These are phyloP conservation scores for Caligus rogercresseyi DNA, from an alignment of 1,140 invertebrate genomes.

Conservation along the genomic window DNA sequence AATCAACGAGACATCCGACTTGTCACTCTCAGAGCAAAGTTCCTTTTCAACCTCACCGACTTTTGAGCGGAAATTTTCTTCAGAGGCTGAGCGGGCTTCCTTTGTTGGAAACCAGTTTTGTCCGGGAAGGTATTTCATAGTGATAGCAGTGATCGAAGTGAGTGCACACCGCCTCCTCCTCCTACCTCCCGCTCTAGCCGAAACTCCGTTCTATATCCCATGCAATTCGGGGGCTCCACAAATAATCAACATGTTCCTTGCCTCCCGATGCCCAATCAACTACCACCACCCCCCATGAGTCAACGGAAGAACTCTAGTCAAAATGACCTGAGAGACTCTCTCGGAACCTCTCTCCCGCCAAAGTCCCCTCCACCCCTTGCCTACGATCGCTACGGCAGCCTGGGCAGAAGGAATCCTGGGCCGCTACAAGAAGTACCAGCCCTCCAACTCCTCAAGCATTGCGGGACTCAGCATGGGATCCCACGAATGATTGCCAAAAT, in stretches of 20 bases:
- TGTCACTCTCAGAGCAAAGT: constrained; percentile 9
- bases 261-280: not conserved
- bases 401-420: constrained; percentile 17
- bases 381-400: constrained; percentile 19
- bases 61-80: constrained; percentile 22
- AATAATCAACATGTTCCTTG: not conserved
- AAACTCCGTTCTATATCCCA: not conserved
- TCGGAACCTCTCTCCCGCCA: not conserved
- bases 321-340: not conserved
- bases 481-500: constrained; percentile 1
- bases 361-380: constrained; percentile 4
- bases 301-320: not conserved
- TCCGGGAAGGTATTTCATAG: not conserved
- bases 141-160: constrained; percentile 3
- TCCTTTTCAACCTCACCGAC: constrained; percentile 24
- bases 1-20: constrained; percentile 17
- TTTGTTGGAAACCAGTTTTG: not conserved
- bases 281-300: too few relatives aligned
- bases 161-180: too few relatives aligned
- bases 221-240: not conserved
- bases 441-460: not conserved
- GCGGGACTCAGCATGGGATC: constrained; percentile 1
- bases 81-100: not conserved
- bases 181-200: not conserved
- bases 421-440: constrained; percentile 9